Evolutionary conservation across 2,797 vertebrate species (phyloP), one percentile per base, ranked within the genome.

Genomic region (Acridotheres tristis): DNA sequence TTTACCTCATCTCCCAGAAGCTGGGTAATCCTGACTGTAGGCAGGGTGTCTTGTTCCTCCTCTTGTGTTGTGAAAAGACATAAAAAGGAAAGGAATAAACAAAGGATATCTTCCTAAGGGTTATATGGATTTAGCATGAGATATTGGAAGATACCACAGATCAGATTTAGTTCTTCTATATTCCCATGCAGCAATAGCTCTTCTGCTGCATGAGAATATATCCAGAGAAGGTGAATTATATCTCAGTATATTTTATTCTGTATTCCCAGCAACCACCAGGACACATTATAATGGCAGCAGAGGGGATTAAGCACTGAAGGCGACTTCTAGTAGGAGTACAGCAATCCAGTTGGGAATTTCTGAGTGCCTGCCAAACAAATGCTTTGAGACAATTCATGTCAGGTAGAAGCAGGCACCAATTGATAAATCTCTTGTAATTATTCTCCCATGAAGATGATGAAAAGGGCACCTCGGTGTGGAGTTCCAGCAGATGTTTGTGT

Each of bases 251-350:
- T 71, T 94, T 90, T 85, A 78, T 87, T 87, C 57, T 79, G 27
- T 73, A 69, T 66, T 90, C 43, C 63, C 71, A 85, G 50, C 34
- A 85, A 79, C 63, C 0, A 1, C 50, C 63, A 77, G 61, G 74
- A 71, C 38, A 47, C 50, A 92, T 77, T 38, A 67, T 82, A 82
- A 71, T 88, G 69, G 68, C 25, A 91, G 20, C 48, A 61, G 77
- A 90, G 34, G 17, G 38, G 88, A 95, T 84, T 91, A 95, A 86
- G 55, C 45, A 69, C 57, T 43, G 61, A 92, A 93, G 62, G 79
- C 81, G 48, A 83, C 19, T 78, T 51, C 66, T 66, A 38, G 67
- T 27, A 89, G 36, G 58, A 63, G 36, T 54, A 76, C 38, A 91
- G 29, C 67, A 40, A 71, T 77, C 67, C 30, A 11, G 38, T 11